Base-by-base conservation (phyloP, 2,113 vertebrate species). In the Spheniscus mendiculus region DNA sequence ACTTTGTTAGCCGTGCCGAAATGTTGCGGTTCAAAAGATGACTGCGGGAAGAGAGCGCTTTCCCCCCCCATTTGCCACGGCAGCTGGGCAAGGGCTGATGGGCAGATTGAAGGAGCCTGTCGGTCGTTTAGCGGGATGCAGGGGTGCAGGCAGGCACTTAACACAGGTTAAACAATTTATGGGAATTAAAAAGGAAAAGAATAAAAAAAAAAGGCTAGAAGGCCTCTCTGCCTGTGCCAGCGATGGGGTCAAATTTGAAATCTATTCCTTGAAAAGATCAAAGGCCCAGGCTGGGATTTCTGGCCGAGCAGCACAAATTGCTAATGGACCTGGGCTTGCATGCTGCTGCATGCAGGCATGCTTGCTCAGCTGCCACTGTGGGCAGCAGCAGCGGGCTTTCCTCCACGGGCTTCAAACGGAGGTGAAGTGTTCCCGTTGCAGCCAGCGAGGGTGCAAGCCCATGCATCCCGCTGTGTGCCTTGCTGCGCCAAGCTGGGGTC, bases 381-480 rank as follows among this genome's bases (percentile, higher is more conserved):
- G 79, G 29, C 47, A 29, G 55, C 23, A 19, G 25, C 38, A 11
- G 49, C 2, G 21, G 36, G 27, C 32, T 71, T 38, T 63, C 65
- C 32, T 78, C 32, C 2, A 2, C 0, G 8, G 17, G 26, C 44
- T 92, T 21, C 30, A 4, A 45, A 47, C 0, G 1, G 15, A 55
- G 62, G 25, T 23, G 67, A 82, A 32, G 17, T 22, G 4, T 42
- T 15, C 62, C 26, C 4, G 0, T 8, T 10, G 8, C 5, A 29
- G 40, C 49, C 5, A 1, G 16, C 42, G 25, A 78, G 49, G 42
- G 25, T 32, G n/a, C 25, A 32, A 84, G 30, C 63, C 30, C 8
- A 0, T 18, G 29, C 42, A 6, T 36, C 34, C 50, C 8, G 2
- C 20, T 5, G 26, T 1, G 3, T 23, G 21, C 52, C 32, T 67